A percentile compares a stretch with the other conserved stretches of the same genome.
Conservation (phyloP, 2,888 invertebrate genomes). For the Ferdinandea cuprea region DNA sequence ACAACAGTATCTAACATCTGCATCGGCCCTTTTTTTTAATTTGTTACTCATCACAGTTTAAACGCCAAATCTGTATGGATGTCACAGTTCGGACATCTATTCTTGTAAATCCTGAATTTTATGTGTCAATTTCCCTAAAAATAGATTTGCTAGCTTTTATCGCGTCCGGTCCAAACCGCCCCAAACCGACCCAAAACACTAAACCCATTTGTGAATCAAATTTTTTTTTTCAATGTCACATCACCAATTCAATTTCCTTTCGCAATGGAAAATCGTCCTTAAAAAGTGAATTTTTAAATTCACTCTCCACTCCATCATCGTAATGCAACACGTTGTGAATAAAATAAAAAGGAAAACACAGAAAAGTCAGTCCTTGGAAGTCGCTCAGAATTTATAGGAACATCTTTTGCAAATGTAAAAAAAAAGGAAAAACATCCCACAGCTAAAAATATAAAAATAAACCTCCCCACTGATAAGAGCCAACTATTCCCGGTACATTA, state of each 20-base stretch:
- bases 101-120: constrained; percentile 45
- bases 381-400: constrained; percentile 45
- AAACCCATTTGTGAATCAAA: constrained; percentile 54
- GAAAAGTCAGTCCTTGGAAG: constrained; percentile 19
- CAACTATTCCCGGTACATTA: constrained; percentile 63
- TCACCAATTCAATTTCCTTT: constrained; percentile 70
- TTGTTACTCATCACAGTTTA: no score
- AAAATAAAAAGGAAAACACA: constrained; percentile 23
- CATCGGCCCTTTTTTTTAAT: no score
- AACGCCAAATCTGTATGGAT: constrained; percentile 4
- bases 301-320: constrained; percentile 55
- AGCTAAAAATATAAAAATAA: neutral
- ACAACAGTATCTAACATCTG: no score
- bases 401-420: constrained; percentile 3
- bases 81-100: constrained; percentile 5
- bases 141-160: neutral
- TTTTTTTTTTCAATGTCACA: constrained; percentile 23
- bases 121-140: constrained; percentile 63
- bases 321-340: constrained; percentile 63
- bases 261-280: constrained; percentile 56
- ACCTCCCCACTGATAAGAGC: constrained; percentile 25
- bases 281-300: constrained; percentile 25
- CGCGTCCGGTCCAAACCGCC: constrained; percentile 37
- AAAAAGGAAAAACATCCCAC: no score
- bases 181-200: constrained; percentile 54